phyloP scores from a whole-genome alignment of 2,797 vertebrate species.

The Gobio occitaniae region DNA sequence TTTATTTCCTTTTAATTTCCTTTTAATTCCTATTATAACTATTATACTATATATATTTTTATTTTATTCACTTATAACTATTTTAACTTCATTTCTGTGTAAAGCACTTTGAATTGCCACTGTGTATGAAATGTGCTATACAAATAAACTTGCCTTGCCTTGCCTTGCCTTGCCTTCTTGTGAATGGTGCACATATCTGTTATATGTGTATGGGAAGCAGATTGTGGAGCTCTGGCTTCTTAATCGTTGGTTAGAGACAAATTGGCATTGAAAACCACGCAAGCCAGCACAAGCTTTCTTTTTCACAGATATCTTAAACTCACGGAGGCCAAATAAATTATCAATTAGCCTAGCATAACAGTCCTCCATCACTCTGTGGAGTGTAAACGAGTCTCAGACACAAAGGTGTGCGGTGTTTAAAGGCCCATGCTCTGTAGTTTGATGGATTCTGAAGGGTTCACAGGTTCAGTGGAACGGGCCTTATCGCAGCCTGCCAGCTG shows the following conservation, averaged over 20 bases:
- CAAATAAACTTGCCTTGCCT: too few relatives aligned
- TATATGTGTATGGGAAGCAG: not conserved
- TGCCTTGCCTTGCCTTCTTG: too few relatives aligned
- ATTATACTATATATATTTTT: too few relatives aligned
- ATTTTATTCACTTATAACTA: too few relatives aligned
- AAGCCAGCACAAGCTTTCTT: not conserved
- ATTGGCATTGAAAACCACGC: not conserved
- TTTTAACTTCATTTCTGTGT: too few relatives aligned
- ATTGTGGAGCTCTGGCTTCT: not conserved
- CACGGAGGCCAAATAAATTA: constrained; percentile 34
- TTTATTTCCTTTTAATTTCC: too few relatives aligned
- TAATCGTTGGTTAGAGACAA: constrained; percentile 22
- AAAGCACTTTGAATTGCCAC: too few relatives aligned
- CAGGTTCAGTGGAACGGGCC: constrained; percentile 71
- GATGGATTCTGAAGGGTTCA: constrained; percentile 71
- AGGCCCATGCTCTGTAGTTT: constrained; percentile 51
- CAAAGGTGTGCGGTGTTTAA: constrained; percentile 50
- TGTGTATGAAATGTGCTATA: too few relatives aligned
- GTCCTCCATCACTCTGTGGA: constrained; percentile 9
- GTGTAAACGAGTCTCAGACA: constrained; percentile 30
- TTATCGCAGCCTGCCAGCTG: constrained; percentile 80
- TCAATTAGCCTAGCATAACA: constrained; percentile 40
- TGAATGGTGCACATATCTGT: not conserved
- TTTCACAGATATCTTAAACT: constrained; percentile 26
- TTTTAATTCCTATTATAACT: too few relatives aligned